Conservation (phyloP, 2,888 invertebrate genomes). For the Chloroclystis v-ata region DNA sequence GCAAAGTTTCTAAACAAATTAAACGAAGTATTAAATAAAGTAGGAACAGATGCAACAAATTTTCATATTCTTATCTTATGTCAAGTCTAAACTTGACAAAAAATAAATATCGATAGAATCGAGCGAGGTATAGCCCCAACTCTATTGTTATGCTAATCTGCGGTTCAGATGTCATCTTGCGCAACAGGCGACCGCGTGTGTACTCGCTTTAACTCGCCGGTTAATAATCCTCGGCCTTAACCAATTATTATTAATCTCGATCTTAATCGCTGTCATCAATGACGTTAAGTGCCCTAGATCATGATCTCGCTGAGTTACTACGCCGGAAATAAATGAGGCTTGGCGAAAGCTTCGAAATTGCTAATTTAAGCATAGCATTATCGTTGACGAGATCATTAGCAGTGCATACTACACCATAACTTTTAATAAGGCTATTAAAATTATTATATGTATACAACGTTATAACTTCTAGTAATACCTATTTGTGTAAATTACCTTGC, state of each 20-base stretch:
- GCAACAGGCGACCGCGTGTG: constrained; percentile 70
- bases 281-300: constrained; percentile 11
- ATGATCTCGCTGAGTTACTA: constrained; percentile 15
- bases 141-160: constrained; percentile 70
- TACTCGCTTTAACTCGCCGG: constrained; percentile 59
- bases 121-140: constrained; percentile 32
- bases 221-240: constrained; percentile 48
- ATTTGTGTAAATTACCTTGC: too few species aligned
- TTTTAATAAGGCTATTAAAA: background rate
- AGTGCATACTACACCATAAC: background rate
- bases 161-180: constrained; percentile 72
- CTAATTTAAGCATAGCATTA: background rate
- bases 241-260: constrained; percentile 27
- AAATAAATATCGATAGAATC: constrained; percentile 10
- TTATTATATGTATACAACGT: background rate
- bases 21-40: too few species aligned
- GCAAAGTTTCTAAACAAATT: too few species aligned
- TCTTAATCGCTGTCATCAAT: constrained; percentile 19
- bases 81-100: too few species aligned
- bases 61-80: background rate
- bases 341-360: background rate
- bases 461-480: too few species aligned
- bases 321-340: constrained; percentile 1
- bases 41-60: background rate
- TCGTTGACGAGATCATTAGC: background rate